Percentiles rank a stretch among this genome's conserved stretches.
These are phyloP conservation scores for Crotalus horridus DNA, from an alignment of 2,113 vertebrate genomes.

Conservation along the genomic window DNA sequence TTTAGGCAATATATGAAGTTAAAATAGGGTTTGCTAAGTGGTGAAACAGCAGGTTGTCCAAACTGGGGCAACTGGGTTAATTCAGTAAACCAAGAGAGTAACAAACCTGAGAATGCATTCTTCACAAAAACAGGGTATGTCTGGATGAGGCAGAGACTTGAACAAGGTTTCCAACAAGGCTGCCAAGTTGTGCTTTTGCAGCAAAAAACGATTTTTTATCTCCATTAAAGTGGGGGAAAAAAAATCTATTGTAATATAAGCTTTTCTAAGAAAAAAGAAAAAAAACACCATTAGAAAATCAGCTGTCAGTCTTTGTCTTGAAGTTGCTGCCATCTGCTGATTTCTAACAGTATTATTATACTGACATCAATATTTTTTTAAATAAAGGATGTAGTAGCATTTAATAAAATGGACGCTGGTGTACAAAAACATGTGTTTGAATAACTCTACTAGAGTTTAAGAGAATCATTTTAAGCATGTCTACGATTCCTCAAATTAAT, in stretches of 20 bases:
- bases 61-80: background rate
- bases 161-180: background rate
- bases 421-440: background rate
- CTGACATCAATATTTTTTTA: background rate
- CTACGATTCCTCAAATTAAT: background rate
- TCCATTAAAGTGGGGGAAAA: background rate
- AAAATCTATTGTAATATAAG: background rate
- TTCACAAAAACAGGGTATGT: background rate
- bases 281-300: background rate
- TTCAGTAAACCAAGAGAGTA: background rate
- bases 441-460: background rate
- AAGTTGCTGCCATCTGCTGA: conserved; percentile 19
- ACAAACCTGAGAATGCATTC: background rate
- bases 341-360: background rate
- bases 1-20: background rate
- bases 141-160: background rate
- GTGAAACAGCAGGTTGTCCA: background rate
- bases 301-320: background rate
- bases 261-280: background rate
- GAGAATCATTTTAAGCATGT: background rate
- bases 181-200: background rate
- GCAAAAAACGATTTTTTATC: background rate
- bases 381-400: background rate
- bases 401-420: background rate
- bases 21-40: background rate